Base-by-base conservation (phyloP, 1,140 invertebrate species). In the Agrypnia vestita region DNA sequence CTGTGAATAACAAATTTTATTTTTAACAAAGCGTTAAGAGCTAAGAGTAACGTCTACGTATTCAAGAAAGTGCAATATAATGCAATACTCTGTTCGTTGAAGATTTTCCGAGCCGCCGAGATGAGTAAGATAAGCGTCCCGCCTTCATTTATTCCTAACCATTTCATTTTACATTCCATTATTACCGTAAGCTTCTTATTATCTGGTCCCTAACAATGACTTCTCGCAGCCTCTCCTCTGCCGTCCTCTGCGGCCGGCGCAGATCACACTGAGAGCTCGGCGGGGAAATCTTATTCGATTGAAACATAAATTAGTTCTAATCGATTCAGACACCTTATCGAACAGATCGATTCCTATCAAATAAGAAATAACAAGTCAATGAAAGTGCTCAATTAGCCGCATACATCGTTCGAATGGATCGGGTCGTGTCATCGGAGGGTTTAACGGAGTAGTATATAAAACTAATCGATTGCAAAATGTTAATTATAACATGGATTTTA, bases 141-240 rank as follows among this genome's bases (percentile, higher is more conserved):
- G 67, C 49, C 67, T 71, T 71, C 67, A 44, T 51, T 51, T 71
- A 71, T 71, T 51, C 47, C 17, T 8, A 10, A 51, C 46, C 67
- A 49, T 80, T 76, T 77, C 74, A 80, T 64, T 67, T 67, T 56
- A 59, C 19, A 64, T 80, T 61, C 79, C 79, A 80, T 80, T 80
- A 80, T 62, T 71, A 49, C 17, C n/a, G 71, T 73, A 61, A 49
- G 44, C 46, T 80, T 77, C 73, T 76, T 80, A 80, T 76, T 80
- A 76, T 80, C 61, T 72, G 21, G 21, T 49, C 43, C 49, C 69
- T 72, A 76, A 80, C 79, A 80, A 80, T 80, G 79, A 19, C 44
- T 76, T 43, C 64, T 47, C 21, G 75, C 78, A 62, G 56, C 77
- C 79, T 55, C 53, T 80, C 55, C 51, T 73, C 72, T 61, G 71